phyloP scores from a whole-genome alignment of 2,888 invertebrate species.

The Campoletis raptor region DNA sequence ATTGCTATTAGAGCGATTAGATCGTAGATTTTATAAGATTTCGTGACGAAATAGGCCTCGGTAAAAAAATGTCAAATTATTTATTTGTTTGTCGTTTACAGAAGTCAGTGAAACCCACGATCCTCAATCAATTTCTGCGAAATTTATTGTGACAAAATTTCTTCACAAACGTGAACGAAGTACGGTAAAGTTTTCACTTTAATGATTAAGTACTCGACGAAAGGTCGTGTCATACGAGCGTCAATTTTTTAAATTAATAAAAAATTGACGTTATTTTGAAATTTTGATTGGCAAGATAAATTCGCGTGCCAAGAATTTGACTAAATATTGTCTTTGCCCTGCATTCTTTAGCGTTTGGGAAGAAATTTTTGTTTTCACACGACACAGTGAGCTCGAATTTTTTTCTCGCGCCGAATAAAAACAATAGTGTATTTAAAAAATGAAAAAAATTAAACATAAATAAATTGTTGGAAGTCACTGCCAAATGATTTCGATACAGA shows the following conservation, averaged over 20 bases:
- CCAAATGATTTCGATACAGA: slow-evolving; percentile 21
- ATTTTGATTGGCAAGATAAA: slow-evolving; percentile 36
- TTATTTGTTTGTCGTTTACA: slow-evolving; percentile 30
- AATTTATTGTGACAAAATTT: slow-evolving; percentile 24
- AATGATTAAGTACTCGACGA: slow-evolving; percentile 9
- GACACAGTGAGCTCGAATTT: slow-evolving; percentile 5
- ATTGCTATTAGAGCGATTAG: slow-evolving; percentile 52
- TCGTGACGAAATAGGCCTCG: slow-evolving; percentile 60
- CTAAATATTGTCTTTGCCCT: slow-evolving; percentile 59
- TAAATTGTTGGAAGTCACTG: slow-evolving; percentile 33
- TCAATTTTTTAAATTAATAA: slow-evolving; percentile 33
- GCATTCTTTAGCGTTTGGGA: slow-evolving; percentile 25
- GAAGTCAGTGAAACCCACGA: background rate
- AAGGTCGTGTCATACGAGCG: slow-evolving; percentile 16
- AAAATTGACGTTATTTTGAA: slow-evolving; percentile 56
- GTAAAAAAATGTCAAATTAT: slow-evolving; percentile 25
- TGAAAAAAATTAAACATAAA: no score
- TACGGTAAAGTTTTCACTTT: slow-evolving; percentile 58
- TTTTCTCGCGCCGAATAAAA: slow-evolving; percentile 51
- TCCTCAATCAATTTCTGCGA: background rate
- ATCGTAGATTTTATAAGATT: slow-evolving; percentile 43
- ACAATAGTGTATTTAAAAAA: slow-evolving; percentile 28
- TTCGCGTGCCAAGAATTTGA: slow-evolving; percentile 29
- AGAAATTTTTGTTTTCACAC: slow-evolving; percentile 12
- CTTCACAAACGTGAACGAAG: slow-evolving; percentile 25